Evolutionary conservation across 1,140 invertebrate genomes (phyloP).

Genomic region (Conus ventricosus): DNA sequence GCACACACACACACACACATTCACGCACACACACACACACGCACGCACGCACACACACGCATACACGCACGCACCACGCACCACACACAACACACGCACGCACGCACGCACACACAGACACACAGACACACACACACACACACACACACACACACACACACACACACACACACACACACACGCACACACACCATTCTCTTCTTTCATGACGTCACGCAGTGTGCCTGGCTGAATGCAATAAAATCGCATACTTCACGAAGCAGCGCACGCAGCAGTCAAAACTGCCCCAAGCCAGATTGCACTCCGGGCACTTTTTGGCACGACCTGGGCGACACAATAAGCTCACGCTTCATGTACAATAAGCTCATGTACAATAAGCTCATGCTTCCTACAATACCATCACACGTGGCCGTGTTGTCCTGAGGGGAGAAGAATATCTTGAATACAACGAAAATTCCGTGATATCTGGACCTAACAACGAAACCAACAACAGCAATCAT

Average conservation of each 20-base stretch:
- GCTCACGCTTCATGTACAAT: too few species aligned
- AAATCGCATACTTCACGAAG: background rate
- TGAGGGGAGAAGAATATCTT: too few species aligned
- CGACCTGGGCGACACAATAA: too few species aligned
- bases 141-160: background rate
- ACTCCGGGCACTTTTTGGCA: background rate
- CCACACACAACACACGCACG: background rate
- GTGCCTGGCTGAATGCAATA: background rate
- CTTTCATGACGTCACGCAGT: background rate
- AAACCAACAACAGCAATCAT: too few species aligned
- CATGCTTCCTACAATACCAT: too few species aligned
- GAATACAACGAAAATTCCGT: too few species aligned
- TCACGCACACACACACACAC: too few species aligned
- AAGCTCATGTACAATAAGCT: too few species aligned
- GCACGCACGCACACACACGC: background rate
- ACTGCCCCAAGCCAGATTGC: background rate
- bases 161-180: background rate
- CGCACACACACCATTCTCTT: background rate
- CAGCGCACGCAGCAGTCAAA: background rate
- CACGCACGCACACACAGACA: background rate
- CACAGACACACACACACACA: background rate
- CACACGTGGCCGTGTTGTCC: too few species aligned
- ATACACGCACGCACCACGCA: background rate
- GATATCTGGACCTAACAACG: too few species aligned
- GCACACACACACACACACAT: too few species aligned